Percentiles rank a stretch among this genome's conserved stretches.
Evolutionary conservation across 2,113 vertebrate species (phyloP).

Genomic region (Fulica atra): DNA sequence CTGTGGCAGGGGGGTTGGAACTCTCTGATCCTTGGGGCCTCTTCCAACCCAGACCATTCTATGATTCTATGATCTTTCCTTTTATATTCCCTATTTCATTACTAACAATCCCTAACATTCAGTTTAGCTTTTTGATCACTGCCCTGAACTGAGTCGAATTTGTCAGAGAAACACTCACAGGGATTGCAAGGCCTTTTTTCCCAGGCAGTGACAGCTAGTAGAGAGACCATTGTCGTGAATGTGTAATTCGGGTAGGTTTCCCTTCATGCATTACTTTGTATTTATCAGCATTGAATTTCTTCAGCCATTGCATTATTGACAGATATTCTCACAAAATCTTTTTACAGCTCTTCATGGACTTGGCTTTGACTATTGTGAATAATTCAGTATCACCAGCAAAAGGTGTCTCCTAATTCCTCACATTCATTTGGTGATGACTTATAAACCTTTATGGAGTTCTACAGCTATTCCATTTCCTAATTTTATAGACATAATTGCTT

Average conservation of each 20-base stretch:
- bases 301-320: neutral
- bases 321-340: neutral
- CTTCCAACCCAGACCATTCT: too few species aligned
- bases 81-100: neutral
- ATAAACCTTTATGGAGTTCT: neutral
- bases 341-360: neutral
- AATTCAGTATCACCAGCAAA: neutral
- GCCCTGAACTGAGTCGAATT: neutral
- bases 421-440: neutral
- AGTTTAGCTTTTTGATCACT: neutral
- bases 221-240: neutral
- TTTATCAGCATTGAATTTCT: neutral
- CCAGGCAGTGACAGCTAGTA: neutral
- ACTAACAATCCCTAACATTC: neutral
- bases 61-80: neutral
- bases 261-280: neutral
- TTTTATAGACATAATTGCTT: neutral
- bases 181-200: neutral
- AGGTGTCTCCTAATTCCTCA: neutral
- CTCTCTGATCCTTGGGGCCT: too few species aligned
- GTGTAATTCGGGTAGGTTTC: neutral
- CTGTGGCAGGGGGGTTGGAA: too few species aligned
- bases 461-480: neutral
- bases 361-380: neutral
- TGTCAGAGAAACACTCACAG: neutral